phyloP scores from a whole-genome alignment of 2,113 vertebrate genomes.

The Psittacus erithacus region DNA sequence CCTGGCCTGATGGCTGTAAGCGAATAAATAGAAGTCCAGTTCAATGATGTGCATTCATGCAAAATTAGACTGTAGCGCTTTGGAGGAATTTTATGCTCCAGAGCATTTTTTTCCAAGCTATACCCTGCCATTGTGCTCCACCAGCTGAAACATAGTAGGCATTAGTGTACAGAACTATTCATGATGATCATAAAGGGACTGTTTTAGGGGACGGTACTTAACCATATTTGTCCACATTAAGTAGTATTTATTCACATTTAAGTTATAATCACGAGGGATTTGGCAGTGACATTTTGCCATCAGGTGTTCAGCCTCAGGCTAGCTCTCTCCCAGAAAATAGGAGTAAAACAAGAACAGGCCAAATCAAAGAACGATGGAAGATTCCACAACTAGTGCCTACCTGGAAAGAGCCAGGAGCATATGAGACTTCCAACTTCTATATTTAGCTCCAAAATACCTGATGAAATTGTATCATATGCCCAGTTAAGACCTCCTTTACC shows the following conservation, averaged over 20 bases:
- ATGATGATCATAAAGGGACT: not conserved
- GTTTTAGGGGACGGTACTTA: not conserved
- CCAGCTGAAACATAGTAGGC: not conserved
- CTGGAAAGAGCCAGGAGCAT: not conserved
- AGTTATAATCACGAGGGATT: not conserved
- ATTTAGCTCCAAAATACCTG: slow-evolving; percentile 5
- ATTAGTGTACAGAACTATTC: not conserved
- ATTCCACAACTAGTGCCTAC: not conserved
- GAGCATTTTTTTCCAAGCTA: not conserved
- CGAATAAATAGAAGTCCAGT: not conserved
- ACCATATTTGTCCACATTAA: not conserved
- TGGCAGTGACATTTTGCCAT: not conserved
- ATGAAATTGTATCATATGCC: not conserved
- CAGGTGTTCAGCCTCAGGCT: not conserved
- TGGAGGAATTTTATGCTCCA: not conserved
- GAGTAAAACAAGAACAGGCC: not conserved
- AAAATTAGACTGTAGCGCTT: not conserved
- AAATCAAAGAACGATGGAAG: not conserved
- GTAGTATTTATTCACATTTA: not conserved
- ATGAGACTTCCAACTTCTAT: not conserved
- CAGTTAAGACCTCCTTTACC: not conserved
- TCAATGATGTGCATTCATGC: not conserved
- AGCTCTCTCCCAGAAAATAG: not conserved
- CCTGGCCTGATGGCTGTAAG: not conserved
- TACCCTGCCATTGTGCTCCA: not conserved